Evolutionary conservation across 2,113 vertebrate genomes (phyloP), one percentile per base, ranked within the genome.

Genomic region (Thamnaconus septentrionalis): DNA sequence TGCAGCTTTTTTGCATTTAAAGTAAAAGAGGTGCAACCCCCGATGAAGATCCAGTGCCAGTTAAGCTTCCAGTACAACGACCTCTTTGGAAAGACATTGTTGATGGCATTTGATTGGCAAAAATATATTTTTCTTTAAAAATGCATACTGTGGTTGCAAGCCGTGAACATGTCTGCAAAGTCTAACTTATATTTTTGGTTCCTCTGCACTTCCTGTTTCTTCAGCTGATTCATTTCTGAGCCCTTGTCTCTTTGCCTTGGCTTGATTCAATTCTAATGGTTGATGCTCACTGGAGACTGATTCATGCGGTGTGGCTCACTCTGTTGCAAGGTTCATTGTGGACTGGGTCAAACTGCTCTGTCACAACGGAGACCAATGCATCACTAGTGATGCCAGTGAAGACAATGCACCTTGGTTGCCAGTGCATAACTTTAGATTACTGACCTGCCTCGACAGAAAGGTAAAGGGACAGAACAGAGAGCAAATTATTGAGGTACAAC

Each of bases 291-390:
- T 67, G 75, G 44, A 61, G 71, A 75, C 68, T 61, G 79, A 90
- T 81, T 83, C 78, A 88, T 89, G 80, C 78, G 83, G 84, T 81
- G 78, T 58, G 68, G 9, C 78, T 83, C 64, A 87, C 76, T 86
- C 64, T 77, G 66, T 84, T 69, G 56, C 80, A 81, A 82, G 89
- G 84, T 86, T 88, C 82, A 85, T 80, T 75, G 81, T 73, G 59
- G 74, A 80, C 75, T 79, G 81, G 73, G 81, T 84, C 80, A 87
- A 86, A 76, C 78, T 68, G 74, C 18, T 31, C 18, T 63, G 64
- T 80, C 78, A 81, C 61, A 41, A 53, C 12, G 12, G 53, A 8
- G 39, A 75, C 59, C 44, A 75, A 6, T 67, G 45, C 61, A 58
- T 71, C 78, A 85, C 85, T 72, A 83, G 87, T 88, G 84, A 86